Base-by-base conservation (phyloP, 1,140 invertebrate genomes). In the Contarinia nasturtii region DNA sequence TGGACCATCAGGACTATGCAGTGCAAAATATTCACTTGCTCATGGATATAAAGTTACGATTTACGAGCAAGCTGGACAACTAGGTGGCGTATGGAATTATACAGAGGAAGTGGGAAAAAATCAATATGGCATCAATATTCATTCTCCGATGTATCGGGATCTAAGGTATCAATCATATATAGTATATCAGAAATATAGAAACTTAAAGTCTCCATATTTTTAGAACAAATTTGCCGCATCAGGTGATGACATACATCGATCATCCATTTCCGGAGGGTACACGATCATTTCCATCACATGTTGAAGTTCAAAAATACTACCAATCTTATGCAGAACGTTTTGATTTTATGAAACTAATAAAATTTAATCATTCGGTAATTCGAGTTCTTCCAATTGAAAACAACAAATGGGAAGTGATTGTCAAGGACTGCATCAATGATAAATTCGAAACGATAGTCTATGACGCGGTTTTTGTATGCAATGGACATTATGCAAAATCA, bases 401-500 rank as follows among this genome's bases (percentile, higher is more conserved):
- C 63, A 68, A 47, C 84, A 79, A 80, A 67, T 68, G 45, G 45
- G 34, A 46, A 34, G 57, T 84, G 5, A 69, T 64, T 21, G 72
- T 72, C 34, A 71, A 73, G 53, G 61, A 78, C 56, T 57, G 84
- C n/a, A 56, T 54, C 14, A 71, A 55, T n/a, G 66, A 73, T 2
- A 53, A 57, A 21, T 56, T 54, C 14, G 53, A 59, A 2, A 66
- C 64, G 1, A 66, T 65, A 8, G 67, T 73, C 33, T 84, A 80
- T 58, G 82, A 88, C 63, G 77, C 76, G 40, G 71, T 89, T 15
- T 76, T 87, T 64, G 71, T 87, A 5, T 88, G 86, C 61, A 87
- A 86, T 58, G 86, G 86, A 0, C 78, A 80, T 57, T 80, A 80
- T n/a, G 8, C 8, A 36, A 10, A n/a, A 36, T 36, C 34, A n/a